These are phyloP conservation scores for Aphelocoma coerulescens DNA, from an alignment of 2,113 vertebrate genomes.

Conservation along the genomic window DNA sequence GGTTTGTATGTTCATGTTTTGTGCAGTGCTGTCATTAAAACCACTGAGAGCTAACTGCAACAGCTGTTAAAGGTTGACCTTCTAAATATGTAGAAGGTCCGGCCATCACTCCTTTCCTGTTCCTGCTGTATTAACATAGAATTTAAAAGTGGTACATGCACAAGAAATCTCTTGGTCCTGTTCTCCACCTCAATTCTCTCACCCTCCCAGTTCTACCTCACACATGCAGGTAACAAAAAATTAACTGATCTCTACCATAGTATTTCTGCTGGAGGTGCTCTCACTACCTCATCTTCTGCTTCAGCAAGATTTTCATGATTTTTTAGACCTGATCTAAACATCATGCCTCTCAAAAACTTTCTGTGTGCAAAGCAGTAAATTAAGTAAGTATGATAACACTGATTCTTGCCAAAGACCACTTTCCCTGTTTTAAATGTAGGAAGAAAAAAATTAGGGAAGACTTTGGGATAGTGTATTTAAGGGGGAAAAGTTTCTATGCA, in stretches of 20 bases:
- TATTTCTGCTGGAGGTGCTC: background rate
- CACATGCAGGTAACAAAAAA: background rate
- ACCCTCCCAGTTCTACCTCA: background rate
- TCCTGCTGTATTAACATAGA: background rate
- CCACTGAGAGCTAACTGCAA: background rate
- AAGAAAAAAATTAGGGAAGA: background rate
- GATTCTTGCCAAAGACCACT: background rate
- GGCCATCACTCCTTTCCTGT: background rate
- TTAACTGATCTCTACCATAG: background rate
- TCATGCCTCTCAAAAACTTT: background rate
- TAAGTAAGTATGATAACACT: background rate
- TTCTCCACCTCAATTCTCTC: background rate
- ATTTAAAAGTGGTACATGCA: background rate
- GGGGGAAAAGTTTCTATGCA: accelerated
- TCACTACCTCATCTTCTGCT: background rate
- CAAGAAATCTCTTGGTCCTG: background rate
- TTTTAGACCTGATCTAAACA: background rate
- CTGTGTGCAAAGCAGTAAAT: background rate
- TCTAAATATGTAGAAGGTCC: background rate
- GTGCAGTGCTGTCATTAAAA: background rate
- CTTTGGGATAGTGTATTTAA: background rate
- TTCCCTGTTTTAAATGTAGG: background rate
- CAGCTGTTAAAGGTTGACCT: background rate
- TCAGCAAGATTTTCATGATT: background rate
- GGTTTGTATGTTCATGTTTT: background rate